phyloP scores from a whole-genome alignment of 2,113 vertebrate species.

The Lamprotornis superbus region DNA sequence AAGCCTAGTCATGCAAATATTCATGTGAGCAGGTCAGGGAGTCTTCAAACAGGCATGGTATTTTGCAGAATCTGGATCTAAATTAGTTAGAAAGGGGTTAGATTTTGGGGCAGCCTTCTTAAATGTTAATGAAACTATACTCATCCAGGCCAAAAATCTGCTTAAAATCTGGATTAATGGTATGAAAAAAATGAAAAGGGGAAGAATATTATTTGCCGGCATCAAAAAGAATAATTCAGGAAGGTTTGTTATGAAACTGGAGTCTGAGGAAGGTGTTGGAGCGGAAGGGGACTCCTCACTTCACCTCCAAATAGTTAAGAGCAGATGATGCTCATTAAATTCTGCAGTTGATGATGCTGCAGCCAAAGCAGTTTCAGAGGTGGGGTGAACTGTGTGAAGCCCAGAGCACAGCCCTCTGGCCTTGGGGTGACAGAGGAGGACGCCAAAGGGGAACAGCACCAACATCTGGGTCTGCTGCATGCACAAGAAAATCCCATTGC shows the following conservation, averaged over 20 bases:
- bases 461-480: neutral
- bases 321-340: neutral
- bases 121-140: neutral
- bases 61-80: neutral
- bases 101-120: neutral
- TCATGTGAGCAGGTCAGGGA: neutral
- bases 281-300: neutral
- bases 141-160: neutral
- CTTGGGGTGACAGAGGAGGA: neutral
- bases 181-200: neutral
- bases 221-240: neutral
- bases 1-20: neutral
- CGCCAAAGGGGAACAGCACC: neutral
- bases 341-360: neutral
- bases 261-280: neutral
- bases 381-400: rapidly evolving
- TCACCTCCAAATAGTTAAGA: neutral
- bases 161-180: neutral
- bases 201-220: neutral
- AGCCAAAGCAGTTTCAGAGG: neutral
- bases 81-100: neutral
- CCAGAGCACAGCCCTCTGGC: neutral
- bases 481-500: neutral
- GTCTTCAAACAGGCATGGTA: neutral
- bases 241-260: neutral